Evolutionary conservation across 2,113 vertebrate species (phyloP).

Genomic region (Bolborhynchus lineola): DNA sequence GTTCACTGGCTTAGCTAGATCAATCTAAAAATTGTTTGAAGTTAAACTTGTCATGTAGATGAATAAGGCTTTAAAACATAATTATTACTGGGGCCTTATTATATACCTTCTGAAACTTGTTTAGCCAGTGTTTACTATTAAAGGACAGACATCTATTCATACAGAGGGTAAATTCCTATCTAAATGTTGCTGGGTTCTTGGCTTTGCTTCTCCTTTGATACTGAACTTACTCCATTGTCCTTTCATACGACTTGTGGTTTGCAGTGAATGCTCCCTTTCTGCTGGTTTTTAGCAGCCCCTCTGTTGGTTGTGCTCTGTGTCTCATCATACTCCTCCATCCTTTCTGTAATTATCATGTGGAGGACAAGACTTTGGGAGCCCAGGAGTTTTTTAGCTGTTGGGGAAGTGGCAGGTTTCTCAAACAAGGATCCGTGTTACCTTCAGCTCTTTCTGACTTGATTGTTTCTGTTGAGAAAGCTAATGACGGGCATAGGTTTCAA

Average conservation of each 20-base stretch:
- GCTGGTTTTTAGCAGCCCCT: fast-evolving
- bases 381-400: neutral
- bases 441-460: neutral
- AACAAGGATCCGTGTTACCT: neutral
- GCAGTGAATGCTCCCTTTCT: neutral
- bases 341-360: neutral
- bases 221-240: neutral
- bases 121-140: constrained; percentile 37
- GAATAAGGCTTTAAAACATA: constrained; percentile 35
- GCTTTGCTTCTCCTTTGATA: neutral
- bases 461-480: neutral
- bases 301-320: neutral
- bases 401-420: neutral
- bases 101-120: constrained; percentile 33
- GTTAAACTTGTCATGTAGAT: constrained; percentile 36
- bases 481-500: neutral
- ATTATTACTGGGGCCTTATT: neutral
- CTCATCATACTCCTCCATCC: neutral
- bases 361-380: neutral
- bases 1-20: constrained; percentile 17
- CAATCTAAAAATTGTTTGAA: constrained; percentile 36
- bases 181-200: constrained; percentile 30
- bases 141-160: neutral
- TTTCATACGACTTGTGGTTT: neutral
- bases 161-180: neutral